Evolutionary conservation across 2,888 invertebrate genomes (phyloP).

Genomic region (Euclidia mi): DNA sequence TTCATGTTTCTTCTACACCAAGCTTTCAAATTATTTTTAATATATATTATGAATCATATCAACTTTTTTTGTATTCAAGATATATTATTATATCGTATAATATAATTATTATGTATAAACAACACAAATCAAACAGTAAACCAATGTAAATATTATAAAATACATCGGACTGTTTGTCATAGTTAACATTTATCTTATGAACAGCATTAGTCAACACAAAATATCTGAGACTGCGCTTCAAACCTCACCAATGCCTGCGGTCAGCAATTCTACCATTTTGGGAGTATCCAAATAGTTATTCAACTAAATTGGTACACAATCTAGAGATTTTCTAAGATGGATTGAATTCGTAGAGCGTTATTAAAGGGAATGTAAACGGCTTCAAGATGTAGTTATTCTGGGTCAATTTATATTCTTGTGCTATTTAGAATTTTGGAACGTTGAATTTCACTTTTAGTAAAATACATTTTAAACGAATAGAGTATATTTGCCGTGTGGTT

Average conservation of each 20-base stretch:
- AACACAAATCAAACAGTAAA: neutral
- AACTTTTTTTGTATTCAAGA: too few relatives aligned
- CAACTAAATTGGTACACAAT: slow-evolving; percentile 31
- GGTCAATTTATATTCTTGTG: neutral
- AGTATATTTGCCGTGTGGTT: too few relatives aligned
- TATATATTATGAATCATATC: too few relatives aligned
- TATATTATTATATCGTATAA: too few relatives aligned
- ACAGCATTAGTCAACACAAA: slow-evolving; percentile 29
- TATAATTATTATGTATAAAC: too few relatives aligned
- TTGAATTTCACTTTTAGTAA: too few relatives aligned
- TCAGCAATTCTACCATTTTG: slow-evolving; percentile 41
- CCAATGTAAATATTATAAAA: neutral
- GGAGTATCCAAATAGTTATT: slow-evolving; percentile 37
- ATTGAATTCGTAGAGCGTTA: slow-evolving; percentile 22
- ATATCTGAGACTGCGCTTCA: slow-evolving; percentile 33
- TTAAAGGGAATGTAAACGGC: neutral
- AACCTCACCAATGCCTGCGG: slow-evolving; percentile 23
- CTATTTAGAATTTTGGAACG: too few relatives aligned
- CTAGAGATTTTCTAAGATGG: slow-evolving; percentile 30
- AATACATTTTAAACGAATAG: too few relatives aligned
- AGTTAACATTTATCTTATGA: neutral
- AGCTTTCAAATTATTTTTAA: too few relatives aligned
- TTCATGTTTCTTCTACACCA: too few relatives aligned
- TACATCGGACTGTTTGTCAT: neutral
- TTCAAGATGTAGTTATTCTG: too few relatives aligned